These are phyloP conservation scores for Diaprepes abbreviatus DNA, from an alignment of 2,888 invertebrate genomes.

Conservation along the genomic window DNA sequence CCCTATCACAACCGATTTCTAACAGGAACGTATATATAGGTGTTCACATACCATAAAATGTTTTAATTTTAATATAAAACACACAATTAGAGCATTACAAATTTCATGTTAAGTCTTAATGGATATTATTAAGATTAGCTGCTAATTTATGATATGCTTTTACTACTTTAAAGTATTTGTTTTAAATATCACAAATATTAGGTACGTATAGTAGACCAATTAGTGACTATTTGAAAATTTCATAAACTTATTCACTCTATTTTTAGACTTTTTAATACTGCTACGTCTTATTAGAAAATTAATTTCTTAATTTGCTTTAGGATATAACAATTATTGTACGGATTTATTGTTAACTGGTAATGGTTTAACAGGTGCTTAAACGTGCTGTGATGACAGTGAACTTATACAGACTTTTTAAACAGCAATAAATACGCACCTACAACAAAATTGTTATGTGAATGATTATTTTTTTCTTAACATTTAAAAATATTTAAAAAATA, in stretches of 20 bases:
- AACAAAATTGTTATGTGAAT: constrained; percentile 3
- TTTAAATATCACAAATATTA: constrained; percentile 57
- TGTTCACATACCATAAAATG: constrained; percentile 3
- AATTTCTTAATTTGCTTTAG: constrained; percentile 10
- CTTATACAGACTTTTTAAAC: neutral
- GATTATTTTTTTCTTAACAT: constrained; percentile 27
- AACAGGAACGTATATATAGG: neutral
- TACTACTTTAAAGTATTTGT: constrained; percentile 15
- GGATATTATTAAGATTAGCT: neutral
- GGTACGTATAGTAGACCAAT: constrained; percentile 52
- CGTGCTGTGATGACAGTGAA: neutral
- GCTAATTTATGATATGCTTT: constrained; percentile 1
- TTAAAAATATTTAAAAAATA: constrained; percentile 15
- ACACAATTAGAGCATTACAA: neutral
- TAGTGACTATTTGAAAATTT: neutral
- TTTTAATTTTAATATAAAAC: neutral
- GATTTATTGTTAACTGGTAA: constrained; percentile 44
- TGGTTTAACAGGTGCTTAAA: constrained; percentile 44
- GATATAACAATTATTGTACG: constrained; percentile 44
- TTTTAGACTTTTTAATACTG: neutral
- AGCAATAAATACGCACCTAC: constrained; percentile 6
- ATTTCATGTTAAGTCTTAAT: neutral
- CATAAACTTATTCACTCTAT: constrained; percentile 8
- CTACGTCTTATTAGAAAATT: constrained; percentile 47
- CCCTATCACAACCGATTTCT: neutral